A percentile compares a stretch with the other conserved stretches of the same genome.
Evolutionary conservation across 2,113 vertebrate genomes (phyloP).

Genomic region (Syrmaticus mikado): DNA sequence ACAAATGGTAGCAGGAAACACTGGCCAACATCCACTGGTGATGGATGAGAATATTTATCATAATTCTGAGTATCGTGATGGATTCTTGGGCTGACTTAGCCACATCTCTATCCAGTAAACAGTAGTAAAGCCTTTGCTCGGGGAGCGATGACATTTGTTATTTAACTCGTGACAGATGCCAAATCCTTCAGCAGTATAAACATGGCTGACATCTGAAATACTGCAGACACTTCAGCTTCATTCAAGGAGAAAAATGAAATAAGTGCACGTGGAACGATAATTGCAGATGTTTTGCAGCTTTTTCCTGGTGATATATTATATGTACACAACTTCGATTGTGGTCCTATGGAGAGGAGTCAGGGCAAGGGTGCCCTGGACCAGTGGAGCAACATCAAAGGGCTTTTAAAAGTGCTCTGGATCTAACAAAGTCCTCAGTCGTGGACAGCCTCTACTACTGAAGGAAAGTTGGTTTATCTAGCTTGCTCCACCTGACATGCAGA

Average conservation of each 20-base stretch:
- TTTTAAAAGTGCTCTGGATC: neutral
- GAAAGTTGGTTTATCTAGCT: neutral
- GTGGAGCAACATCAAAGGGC: neutral
- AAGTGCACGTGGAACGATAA: neutral
- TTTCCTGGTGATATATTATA: accelerated
- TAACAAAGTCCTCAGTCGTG: neutral
- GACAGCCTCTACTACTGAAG: neutral
- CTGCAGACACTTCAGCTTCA: neutral
- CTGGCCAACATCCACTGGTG: neutral
- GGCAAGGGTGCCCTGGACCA: no score
- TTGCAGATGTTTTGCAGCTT: neutral
- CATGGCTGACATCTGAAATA: neutral
- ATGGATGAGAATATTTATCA: neutral
- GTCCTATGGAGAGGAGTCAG: neutral
- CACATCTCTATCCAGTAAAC: neutral
- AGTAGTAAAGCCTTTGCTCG: neutral
- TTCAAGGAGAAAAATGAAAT: neutral
- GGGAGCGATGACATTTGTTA: neutral
- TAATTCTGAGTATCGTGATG: neutral
- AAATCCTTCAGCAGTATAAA: neutral
- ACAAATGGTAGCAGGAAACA: neutral
- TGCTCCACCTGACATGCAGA: neutral
- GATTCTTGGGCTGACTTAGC: neutral
- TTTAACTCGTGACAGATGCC: neutral
- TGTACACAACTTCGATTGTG: neutral